Base-by-base conservation (phyloP, 2,888 invertebrate genomes). In the Rhabditoides inermis region DNA sequence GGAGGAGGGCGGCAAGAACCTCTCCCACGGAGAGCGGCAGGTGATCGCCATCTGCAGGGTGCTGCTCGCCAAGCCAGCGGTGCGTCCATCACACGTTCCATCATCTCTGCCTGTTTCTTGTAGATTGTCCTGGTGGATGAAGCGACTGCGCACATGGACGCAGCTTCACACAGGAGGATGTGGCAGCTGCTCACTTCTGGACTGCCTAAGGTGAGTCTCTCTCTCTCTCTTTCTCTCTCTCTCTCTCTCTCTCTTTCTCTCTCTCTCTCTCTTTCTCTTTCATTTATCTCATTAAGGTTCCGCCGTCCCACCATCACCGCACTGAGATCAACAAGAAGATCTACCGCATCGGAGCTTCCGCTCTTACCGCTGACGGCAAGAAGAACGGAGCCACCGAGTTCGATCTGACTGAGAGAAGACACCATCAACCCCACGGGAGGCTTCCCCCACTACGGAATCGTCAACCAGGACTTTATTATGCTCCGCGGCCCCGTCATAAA, bases 291-390 rank as follows among this genome's bases (percentile, higher is more conserved):
- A n/a, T n/a, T n/a, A n/a, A n/a, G n/a, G n/a, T n/a, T n/a, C n/a
- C n/a, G n/a, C n/a, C n/a, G n/a, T n/a, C n/a, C n/a, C n/a, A 92
- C 82, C 95, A 98, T 79, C 98, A 99, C 78, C 86, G 98, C 79
- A 99, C 98, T 48, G 95, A 98, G 81, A 90, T 94, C 84, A 99
- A 99, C 84, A 99, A 99, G 83, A 98, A 98, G 81, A 92, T 99
- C 76, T 98, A 98, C 82, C 86, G 95, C 65, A 88, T 98, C 79
- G 98, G 94, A 49, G 69, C 70, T 52, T 73, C 73, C n/a, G 58
- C 56, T 49, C 59, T 72, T 44, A 65, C 64, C 51, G 58, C 59
- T 26, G 92, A 90, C 79, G 75, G 75, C 56, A 92, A 90, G 81
- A 95, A 92, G 82, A 99, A 95, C 79, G 98, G 91, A 45, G 87